Conservation (phyloP, 1,140 invertebrate species). For the Thalassaphorura encarpata region DNA sequence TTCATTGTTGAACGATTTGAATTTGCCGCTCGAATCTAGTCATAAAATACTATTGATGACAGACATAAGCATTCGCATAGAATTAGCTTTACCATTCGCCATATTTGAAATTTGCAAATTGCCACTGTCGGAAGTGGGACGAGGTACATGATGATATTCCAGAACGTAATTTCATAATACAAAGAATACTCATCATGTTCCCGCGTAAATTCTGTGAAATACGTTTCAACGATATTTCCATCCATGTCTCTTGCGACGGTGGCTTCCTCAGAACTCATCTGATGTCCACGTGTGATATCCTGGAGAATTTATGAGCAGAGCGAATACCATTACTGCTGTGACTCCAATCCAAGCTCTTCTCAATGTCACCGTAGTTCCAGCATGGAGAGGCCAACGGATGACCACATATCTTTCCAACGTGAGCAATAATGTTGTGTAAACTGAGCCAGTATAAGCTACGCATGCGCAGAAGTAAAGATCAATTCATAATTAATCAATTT, state of each 20-base stretch:
- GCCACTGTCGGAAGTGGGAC: conserved; percentile 75
- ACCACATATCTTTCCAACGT: conserved; percentile 92
- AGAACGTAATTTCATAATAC: conserved; percentile 85
- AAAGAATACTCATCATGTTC: conserved; percentile 57
- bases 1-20: too few relatives aligned
- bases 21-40: conserved; percentile 69
- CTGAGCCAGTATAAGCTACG: conserved; percentile 71
- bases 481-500: too few relatives aligned
- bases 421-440: conserved; percentile 88
- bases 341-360: conserved; percentile 75
- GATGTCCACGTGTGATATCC: too few relatives aligned
- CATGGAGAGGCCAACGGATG: conserved; percentile 82
- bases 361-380: conserved; percentile 79
- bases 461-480: too few relatives aligned
- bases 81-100: conserved; percentile 51
- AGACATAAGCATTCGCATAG: neutral
- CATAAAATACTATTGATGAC: neutral
- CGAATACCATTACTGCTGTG: conserved; percentile 62
- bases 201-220: conserved; percentile 34
- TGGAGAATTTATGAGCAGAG: conserved; percentile 76
- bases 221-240: too few relatives aligned
- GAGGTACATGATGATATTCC: conserved; percentile 83
- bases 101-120: conserved; percentile 80
- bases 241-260: too few relatives aligned
- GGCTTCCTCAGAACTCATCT: too few relatives aligned